A percentile compares a stretch with the other conserved stretches of the same genome.
Evolutionary conservation across 2,797 vertebrate species (phyloP).

Genomic region (Antennarius maculatus): DNA sequence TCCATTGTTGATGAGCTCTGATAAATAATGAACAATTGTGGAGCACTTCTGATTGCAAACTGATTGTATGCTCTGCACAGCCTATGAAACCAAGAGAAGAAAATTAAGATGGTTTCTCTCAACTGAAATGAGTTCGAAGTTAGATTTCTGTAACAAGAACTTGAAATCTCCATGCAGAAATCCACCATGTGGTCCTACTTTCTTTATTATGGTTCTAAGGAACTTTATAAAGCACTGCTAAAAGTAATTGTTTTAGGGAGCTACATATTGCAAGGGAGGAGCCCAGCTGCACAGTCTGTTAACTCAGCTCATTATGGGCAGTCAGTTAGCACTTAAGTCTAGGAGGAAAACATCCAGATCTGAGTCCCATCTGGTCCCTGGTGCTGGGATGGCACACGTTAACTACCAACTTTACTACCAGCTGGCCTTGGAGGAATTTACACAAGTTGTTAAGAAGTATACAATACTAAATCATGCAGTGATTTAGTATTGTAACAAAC

Average conservation of each 20-base stretch:
- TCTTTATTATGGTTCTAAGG: constrained; percentile 26
- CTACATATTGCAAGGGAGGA: constrained; percentile 67
- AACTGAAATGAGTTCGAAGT: neutral
- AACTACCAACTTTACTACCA: constrained; percentile 35
- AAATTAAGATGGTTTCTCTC: neutral
- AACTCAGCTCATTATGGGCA: constrained; percentile 62
- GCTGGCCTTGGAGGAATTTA: constrained; percentile 28
- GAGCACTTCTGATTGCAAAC: constrained; percentile 7
- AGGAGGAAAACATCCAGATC: constrained; percentile 61
- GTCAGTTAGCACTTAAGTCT: constrained; percentile 57
- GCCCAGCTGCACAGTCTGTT: constrained; percentile 68
- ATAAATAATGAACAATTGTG: constrained; percentile 5
- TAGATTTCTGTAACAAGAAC: neutral
- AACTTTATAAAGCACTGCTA: constrained; percentile 49
- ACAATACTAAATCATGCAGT: constrained; percentile 6
- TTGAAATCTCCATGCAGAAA: neutral
- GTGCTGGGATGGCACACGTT: constrained; percentile 25
- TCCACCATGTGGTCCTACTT: neutral
- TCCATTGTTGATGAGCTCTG: constrained; percentile 27
- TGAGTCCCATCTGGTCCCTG: constrained; percentile 64
- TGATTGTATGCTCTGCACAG: neutral
- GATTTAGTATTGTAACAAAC: constrained; percentile 4
- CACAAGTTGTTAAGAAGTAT: constrained; percentile 33
- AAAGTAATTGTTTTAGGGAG: constrained; percentile 51
- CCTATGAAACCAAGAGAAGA: neutral